Base-by-base conservation (phyloP, 1,140 invertebrate genomes). In the Drosophila sucinea region DNA sequence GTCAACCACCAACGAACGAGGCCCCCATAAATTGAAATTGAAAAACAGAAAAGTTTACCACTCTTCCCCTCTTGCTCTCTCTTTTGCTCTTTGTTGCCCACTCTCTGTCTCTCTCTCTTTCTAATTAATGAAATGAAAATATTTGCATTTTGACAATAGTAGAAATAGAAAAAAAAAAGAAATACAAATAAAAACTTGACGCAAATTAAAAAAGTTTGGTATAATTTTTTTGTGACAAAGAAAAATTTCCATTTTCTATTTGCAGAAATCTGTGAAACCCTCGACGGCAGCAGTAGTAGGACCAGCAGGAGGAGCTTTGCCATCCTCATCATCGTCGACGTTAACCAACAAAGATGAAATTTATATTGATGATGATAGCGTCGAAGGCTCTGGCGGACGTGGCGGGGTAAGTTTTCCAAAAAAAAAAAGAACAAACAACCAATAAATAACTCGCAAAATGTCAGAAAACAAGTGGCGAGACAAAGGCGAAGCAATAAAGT, bases 381-480 rank as follows among this genome's bases (percentile, higher is more conserved):
- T 92, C 51, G 93, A 93, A 75, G 93, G 93, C 41, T 93, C 93
- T 62, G 93, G 93, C 56, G 92, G 92, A 78, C 92, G 85, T 74
- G 92, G 91, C 73, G 93, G 93, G 82, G 92, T 93, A 84, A 92
- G 86, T 84, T 73, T 47, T 56, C 29, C 35, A 58, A 63, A 44
- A 70, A 65, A 76, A 70, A 61, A 77, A 62, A 77, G 67, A 67
- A 71, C 47, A 51, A 63, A 54, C 4, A 30, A 60, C 7, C 29
- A 33, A 60, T 33, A 60, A 60, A 60, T 60, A 63, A 51, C 4
- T 40, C 56, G 56, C 55, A 60, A 56, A 47, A 44, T 51, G 62
- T 67, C 35, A 64, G 32, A 67, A 60, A 47, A 55, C 68, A 30
- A 56, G 4, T 4, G 41, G n/a, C 41, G n/a, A 44, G n/a, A 44